phyloP scores from a whole-genome alignment of 2,113 vertebrate genomes.

The Mobula hypostoma region DNA sequence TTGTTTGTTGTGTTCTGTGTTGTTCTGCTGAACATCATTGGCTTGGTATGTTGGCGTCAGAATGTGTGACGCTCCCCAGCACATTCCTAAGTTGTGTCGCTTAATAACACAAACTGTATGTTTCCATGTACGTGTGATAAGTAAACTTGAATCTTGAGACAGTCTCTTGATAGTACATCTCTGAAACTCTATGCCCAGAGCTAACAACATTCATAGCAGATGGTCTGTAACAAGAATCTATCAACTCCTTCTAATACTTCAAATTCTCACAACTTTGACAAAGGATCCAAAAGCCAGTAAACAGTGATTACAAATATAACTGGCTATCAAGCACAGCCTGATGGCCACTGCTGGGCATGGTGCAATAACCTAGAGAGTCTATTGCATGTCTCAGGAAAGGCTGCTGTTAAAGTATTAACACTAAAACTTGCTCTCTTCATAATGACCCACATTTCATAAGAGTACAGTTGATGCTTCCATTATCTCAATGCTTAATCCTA shows the following conservation, averaged over 20 bases:
- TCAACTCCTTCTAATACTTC: not conserved
- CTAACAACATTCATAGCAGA: not conserved
- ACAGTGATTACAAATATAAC: not conserved
- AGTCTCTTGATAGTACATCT: not conserved
- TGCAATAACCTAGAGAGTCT: not conserved
- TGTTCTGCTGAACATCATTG: no score
- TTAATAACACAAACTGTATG: no score
- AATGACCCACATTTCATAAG: not conserved
- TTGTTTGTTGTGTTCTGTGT: no score
- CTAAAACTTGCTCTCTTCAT: not conserved
- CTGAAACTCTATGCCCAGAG: not conserved
- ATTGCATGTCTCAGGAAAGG: not conserved
- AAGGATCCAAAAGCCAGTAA: not conserved
- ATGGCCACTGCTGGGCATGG: not conserved
- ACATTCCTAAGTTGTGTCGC: no score
- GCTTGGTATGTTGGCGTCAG: no score
- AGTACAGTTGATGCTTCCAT: not conserved
- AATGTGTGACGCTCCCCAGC: no score
- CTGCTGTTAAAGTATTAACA: no score
- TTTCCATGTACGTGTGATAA: not conserved
- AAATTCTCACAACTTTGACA: not conserved
- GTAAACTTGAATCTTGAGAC: no score
- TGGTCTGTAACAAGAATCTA: not conserved
- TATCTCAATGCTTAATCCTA: not conserved
- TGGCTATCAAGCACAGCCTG: not conserved